These are phyloP conservation scores for Pao palembangensis DNA, from an alignment of 2,113 vertebrate species.

Conservation along the genomic window DNA sequence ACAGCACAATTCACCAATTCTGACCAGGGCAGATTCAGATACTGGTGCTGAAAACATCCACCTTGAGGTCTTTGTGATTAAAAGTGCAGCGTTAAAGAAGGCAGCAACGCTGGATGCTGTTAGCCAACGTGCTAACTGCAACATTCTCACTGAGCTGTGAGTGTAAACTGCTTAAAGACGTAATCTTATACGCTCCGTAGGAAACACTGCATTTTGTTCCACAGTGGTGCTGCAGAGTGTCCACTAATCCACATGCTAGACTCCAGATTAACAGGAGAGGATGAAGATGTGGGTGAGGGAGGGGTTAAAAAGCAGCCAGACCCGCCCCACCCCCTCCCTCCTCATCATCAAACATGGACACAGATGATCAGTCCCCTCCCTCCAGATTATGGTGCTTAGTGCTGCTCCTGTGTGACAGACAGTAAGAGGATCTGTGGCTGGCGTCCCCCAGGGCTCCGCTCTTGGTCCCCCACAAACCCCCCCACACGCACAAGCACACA, in stretches of 20 bases:
- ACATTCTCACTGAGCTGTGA: slow-evolving; percentile 64
- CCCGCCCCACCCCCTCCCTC: slow-evolving; percentile 38
- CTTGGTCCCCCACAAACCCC: slow-evolving; percentile 58
- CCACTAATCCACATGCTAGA: slow-evolving; percentile 74
- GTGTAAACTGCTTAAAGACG: slow-evolving; percentile 70
- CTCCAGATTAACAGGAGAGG: slow-evolving; percentile 72
- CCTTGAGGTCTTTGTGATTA: neutral
- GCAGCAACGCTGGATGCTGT: neutral
- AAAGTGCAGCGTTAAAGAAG: neutral
- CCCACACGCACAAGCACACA: neutral
- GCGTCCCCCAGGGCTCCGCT: slow-evolving; percentile 57
- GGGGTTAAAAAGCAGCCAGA: slow-evolving; percentile 64
- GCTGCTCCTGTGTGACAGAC: slow-evolving; percentile 59
- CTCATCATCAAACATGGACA: slow-evolving; percentile 36
- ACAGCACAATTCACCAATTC: no score
- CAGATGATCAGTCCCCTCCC: slow-evolving; percentile 50
- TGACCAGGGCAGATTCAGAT: neutral
- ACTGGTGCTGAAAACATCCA: neutral
- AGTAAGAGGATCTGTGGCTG: slow-evolving; percentile 73
- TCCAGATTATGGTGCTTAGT: slow-evolving; percentile 74
- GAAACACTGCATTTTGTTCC: slow-evolving; percentile 57
- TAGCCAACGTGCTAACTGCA: slow-evolving; percentile 65
- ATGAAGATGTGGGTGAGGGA: slow-evolving; percentile 54
- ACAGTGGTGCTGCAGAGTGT: slow-evolving; percentile 61
- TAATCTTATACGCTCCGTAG: slow-evolving; percentile 67